Evolutionary conservation across 2,797 vertebrate species (phyloP), one percentile per base, ranked within the genome.

Genomic region (Tympanoctomys barrerae): DNA sequence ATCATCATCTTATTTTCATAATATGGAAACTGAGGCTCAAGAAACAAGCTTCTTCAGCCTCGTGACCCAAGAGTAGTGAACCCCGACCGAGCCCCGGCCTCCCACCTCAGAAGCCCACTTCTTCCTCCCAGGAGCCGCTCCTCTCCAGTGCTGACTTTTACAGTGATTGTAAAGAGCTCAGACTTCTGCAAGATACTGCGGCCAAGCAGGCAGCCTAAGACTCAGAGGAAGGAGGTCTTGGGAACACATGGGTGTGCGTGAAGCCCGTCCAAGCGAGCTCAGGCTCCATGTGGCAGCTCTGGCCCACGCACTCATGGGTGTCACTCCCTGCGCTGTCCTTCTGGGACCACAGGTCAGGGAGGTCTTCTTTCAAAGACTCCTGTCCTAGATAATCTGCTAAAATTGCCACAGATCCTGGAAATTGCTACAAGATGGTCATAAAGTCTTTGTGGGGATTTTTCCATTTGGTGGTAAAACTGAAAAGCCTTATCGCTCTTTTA

Each of bases 401-500:
- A 98, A 97, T 95, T 95, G 71, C 96, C 89, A 97, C 98, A 98
- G 97, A 97, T 96, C 95, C 95, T 95, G 7, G 26, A 98, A 98
- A 98, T 98, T 98, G 97, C 93, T 98, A 95, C 98, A 98, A 98
- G 98, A 98, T 98, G 98, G 97, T 97, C 97, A 96, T 98, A 98
- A 98, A 98, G 98, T 97, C 98, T 98, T 97, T 98, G 97, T 96
- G 97, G 82, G 97, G 98, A 95, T 96, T 98, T 98, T 98, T 98
- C 98, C 98, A 98, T 96, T 98, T 95, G 92, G 97, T 97, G 98
- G 98, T 98, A 98, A 98, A 98, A 98, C 97, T 96, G 97, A 97
- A 98, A 98, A 97, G 96, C 90, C 98, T 98, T 98, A 98, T 98
- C 98, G 87, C 97, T 97, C 96, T 98, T 98, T 98, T 98, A 98